phyloP scores from a whole-genome alignment of 2,113 vertebrate genomes.

The Plecturocebus donacophilus region DNA sequence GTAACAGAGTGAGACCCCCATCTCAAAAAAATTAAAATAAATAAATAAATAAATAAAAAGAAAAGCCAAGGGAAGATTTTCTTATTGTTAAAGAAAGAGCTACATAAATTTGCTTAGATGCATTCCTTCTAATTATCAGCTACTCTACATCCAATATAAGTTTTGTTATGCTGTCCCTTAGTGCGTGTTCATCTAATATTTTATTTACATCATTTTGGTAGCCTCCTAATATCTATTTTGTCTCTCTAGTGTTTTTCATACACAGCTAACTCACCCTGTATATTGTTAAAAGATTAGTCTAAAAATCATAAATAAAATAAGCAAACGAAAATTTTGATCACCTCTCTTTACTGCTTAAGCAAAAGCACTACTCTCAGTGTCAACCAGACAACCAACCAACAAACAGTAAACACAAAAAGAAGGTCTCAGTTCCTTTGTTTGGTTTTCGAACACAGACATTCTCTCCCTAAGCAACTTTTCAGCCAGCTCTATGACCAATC shows the following conservation, averaged over 20 bases:
- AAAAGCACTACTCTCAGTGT: background rate
- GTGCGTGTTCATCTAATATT: background rate
- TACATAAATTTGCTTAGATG: background rate
- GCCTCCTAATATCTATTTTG: background rate
- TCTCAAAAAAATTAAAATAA: too few relatives aligned
- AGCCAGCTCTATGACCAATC: background rate
- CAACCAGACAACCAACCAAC: background rate
- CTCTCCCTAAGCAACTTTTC: background rate
- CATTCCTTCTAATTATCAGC: background rate
- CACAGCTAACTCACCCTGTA: background rate
- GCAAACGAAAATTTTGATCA: background rate
- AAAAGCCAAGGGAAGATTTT: background rate
- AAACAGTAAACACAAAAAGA: background rate
- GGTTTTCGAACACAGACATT: background rate
- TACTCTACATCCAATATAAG: background rate
- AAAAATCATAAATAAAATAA: background rate
- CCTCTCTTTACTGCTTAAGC: background rate
- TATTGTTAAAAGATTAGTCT: background rate
- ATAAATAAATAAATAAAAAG: background rate
- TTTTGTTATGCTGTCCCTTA: background rate
- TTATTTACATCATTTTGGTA: background rate
- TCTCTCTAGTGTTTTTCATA: background rate
- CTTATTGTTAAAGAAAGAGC: background rate
- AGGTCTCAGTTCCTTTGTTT: background rate
- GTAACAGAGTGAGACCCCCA: too few relatives aligned